Percentiles rank a stretch among this genome's conserved stretches.
Evolutionary conservation across 23 tunicate genomes (phyloP).

Genomic region (Halocynthia aurantium): DNA sequence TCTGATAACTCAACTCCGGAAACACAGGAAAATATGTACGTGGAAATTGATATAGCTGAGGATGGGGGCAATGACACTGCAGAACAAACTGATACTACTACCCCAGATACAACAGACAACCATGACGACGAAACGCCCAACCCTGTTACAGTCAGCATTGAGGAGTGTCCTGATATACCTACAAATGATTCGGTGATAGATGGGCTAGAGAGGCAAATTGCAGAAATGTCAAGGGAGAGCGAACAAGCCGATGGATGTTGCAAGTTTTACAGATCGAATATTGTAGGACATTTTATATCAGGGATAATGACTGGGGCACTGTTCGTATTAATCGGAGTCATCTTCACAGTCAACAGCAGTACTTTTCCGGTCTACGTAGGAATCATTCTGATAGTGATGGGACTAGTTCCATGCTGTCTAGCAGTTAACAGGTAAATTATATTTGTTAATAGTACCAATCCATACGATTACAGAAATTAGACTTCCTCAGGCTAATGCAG

Average conservation of each 20-base stretch:
- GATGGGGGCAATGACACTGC: no score
- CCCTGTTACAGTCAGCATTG: no score
- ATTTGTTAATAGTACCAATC: background rate
- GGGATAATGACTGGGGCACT: conserved; percentile 53
- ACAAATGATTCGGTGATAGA: no score
- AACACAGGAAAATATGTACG: no score
- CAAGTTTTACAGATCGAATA: conserved; percentile 56
- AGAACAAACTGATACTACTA: no score
- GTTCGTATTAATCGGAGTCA: conserved; percentile 55
- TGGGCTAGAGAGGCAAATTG: conserved; percentile 1
- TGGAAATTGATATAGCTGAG: no score
- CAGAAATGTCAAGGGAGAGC: background rate
- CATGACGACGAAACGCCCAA: no score
- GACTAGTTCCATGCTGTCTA: conserved; percentile 57
- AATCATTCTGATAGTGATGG: conserved; percentile 51
- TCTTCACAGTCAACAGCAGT: conserved; percentile 27
- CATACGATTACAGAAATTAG: no score
- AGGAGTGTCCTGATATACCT: no score
- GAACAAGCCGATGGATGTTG: background rate
- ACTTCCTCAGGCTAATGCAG: no score
- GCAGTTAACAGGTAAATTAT: conserved; percentile 18
- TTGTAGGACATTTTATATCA: conserved; percentile 63
- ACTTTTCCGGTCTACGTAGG: conserved; percentile 57
- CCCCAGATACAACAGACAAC: no score
- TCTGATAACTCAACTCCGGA: no score